Conservation (phyloP, 2,113 vertebrate genomes). For the Microtus pennsylvanicus region DNA sequence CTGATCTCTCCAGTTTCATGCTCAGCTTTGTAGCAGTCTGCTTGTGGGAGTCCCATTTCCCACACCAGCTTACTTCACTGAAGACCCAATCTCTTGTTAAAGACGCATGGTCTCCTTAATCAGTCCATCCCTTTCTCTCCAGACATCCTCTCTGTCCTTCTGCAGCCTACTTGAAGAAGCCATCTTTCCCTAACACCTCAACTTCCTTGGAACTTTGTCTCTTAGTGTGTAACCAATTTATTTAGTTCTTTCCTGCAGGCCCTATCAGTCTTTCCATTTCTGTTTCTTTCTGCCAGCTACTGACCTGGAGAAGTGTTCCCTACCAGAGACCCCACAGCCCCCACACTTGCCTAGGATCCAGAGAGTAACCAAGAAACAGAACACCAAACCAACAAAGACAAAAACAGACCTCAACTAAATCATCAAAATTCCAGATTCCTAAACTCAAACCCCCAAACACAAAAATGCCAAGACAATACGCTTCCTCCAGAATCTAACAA, state of each 20-base stretch:
- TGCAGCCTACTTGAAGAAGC: background rate
- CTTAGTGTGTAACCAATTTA: background rate
- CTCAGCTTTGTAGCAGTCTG: background rate
- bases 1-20: background rate
- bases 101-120: background rate
- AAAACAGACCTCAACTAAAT: background rate
- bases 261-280: background rate
- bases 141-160: too few relatives aligned
- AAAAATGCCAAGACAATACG: background rate
- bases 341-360: background rate
- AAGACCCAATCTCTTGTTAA: background rate
- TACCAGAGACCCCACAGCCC: background rate
- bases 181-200: background rate
- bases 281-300: background rate
- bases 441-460: background rate
- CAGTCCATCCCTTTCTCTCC: background rate
- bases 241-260: background rate
- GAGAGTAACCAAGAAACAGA: background rate
- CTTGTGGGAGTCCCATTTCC: background rate
- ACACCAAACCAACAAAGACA: background rate
- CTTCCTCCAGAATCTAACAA: background rate
- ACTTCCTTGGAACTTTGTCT: background rate
- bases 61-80: background rate
- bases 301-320: background rate
- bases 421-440: background rate